phyloP scores from a whole-genome alignment of 2,888 invertebrate species.

The Drosophila tripunctata region DNA sequence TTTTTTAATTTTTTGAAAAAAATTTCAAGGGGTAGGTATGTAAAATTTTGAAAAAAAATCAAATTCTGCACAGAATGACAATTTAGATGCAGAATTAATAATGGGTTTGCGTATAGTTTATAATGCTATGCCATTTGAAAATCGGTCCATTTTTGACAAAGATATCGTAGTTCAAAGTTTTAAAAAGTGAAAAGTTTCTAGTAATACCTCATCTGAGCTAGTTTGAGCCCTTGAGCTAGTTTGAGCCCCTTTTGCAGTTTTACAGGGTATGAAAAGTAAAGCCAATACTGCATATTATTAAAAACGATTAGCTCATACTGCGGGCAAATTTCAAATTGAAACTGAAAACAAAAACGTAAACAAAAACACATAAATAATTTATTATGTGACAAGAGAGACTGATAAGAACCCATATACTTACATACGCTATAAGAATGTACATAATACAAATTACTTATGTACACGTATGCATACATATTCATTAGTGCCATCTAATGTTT shows the following conservation, averaged over 20 bases:
- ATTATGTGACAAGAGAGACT: conserved; percentile 43
- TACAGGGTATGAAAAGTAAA: neutral
- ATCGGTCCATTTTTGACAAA: too few relatives aligned
- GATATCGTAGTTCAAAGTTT: too few relatives aligned
- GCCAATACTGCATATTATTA: conserved; percentile 14
- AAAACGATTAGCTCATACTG: conserved; percentile 55
- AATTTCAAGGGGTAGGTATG: too few relatives aligned
- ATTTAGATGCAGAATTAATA: too few relatives aligned
- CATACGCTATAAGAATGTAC: too few relatives aligned
- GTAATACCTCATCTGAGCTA: neutral
- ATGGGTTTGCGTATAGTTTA: too few relatives aligned
- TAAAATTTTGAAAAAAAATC: too few relatives aligned
- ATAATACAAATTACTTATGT: conserved; percentile 1
- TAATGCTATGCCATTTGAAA: too few relatives aligned
- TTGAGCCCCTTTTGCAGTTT: too few relatives aligned
- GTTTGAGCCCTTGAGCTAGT: neutral
- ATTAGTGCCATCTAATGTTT: conserved; percentile 7
- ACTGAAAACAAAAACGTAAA: conserved; percentile 69
- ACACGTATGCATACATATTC: conserved; percentile 3
- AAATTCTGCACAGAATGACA: too few relatives aligned
- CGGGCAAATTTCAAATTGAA: conserved; percentile 46
- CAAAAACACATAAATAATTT: conserved; percentile 60
- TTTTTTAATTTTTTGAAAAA: too few relatives aligned
- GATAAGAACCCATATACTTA: conserved; percentile 49
- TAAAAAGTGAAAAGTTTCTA: too few relatives aligned